Conservation (phyloP, 30 jellyfish, hydroid and myxozoan species). For the Sanderia malayensis region DNA sequence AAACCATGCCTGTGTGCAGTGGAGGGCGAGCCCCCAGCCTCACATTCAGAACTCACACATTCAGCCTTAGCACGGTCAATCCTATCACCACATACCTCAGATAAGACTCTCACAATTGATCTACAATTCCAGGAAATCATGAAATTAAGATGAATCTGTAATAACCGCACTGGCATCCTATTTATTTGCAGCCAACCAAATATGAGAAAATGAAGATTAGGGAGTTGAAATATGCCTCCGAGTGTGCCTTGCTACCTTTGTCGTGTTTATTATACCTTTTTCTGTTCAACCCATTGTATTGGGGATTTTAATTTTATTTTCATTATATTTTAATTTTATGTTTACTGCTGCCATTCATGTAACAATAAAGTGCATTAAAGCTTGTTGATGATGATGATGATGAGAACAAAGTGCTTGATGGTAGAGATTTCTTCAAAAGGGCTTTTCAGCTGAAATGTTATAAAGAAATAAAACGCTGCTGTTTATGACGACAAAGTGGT, state of each 20-base stretch:
- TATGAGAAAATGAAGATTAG: neutral
- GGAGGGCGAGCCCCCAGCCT: constrained; percentile 8
- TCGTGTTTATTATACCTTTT: neutral
- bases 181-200: no score
- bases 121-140: neutral
- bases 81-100: neutral
- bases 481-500: no score
- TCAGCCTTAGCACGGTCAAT: neutral
- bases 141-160: neutral
- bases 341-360: no score
- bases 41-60: constrained; percentile 1
- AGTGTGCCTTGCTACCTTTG: neutral
- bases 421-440: no score
- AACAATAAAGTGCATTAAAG: no score
- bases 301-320: neutral
- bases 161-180: no score
- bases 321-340: no score
- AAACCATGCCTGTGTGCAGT: constrained; percentile 5
- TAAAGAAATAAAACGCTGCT: no score
- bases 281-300: neutral
- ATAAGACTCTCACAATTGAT: neutral
- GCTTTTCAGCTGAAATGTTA: no score
- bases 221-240: constrained; percentile 1
- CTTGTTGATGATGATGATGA: no score
- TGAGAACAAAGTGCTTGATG: no score